Base-by-base conservation (phyloP, 2,113 vertebrate genomes). In the Pangasianodon gigas region DNA sequence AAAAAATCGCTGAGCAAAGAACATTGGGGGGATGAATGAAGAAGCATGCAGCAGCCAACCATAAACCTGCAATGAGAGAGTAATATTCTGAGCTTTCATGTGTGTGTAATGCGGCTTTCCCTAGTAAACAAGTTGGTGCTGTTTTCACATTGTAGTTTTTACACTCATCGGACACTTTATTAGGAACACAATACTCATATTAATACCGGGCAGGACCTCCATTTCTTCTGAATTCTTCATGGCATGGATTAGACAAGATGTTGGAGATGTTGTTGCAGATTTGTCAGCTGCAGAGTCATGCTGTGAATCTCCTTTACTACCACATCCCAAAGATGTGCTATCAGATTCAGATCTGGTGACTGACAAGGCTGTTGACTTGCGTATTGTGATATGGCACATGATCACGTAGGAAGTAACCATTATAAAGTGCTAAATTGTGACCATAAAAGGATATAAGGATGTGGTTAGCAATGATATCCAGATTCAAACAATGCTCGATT, bases 1-100 rank as follows among this genome's bases (percentile, higher is more conserved):
- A 81, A 79, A 87, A 87, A 87, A 84, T 2, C 14, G 75, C 74
- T 79, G 54, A 87, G 44, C 44, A 32, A 41, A 51, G n/a, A 88
- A 88, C 48, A 88, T 18, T 44, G 32, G n/a, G 62, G 75, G 75
- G 52, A 58, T 37, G 87, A 67, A 54, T 37, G 65, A 56, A 71
- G 87, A 67, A 71, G 48, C 80, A 44, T 69, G 16, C 62, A 67
- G 65, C 37, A n/a, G 74, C 54, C 80, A 44, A 65, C 51, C 62
- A n/a, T 71, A 71, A 58, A 58, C 51, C n/a, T 48, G 46, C 87
- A 56, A 19, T 0, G n/a, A 83, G 58, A 52, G 48, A 88, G 16
- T 48, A 65, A 69, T n/a, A 88, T 84, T 54, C 87, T 6, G 52
- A 83, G 79, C 48, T 52, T 82, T 56, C 87, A 71, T 82, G 19